Evolutionary conservation across 2,113 vertebrate genomes (phyloP), one percentile per base, ranked within the genome.

Genomic region (Salvelinus namaycush): DNA sequence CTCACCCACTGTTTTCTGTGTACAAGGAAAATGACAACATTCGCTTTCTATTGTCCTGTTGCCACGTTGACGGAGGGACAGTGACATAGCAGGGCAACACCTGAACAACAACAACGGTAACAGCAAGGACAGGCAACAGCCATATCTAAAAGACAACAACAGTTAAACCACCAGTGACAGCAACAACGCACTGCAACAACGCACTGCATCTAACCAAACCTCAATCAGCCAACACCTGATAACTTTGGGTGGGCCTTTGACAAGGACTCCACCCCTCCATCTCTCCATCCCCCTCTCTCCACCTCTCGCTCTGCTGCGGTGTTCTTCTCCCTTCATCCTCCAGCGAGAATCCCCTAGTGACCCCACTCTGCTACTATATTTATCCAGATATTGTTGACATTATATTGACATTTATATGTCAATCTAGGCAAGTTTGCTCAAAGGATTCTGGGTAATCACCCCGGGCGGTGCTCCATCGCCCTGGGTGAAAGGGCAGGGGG

Each of bases 401-500:
- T 16, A 54, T 54, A 54, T 54, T 54, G 51, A 54, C 51, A 14
- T 54, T 54, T 54, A 54, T 18, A 54, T 54, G 51, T 18, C 51
- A 54, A 54, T 54, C 51, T 54, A 54, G 51, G 51, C 51, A 18
- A 54, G 51, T 54, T 54, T 54, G 51, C 51, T 54, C 51, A 54
- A 54, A 54, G 51, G 51, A 54, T 54, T 77, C 79, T 82, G 81
- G 74, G 71, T 79, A 78, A 26, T 81, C 82, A 79, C 80, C 67
- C 79, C 79, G 71, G 70, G 81, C 3, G 62, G 82, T 77, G 87
- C 83, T 82, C 86, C 82, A 74, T 89, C 84, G 87, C 89, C 84
- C 89, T 88, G 91, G 90, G 87, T 91, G 85, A 89, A 80, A 29
- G 77, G 91, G 86, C 79, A 77, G 89, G 88, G 87, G 87, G 92